Evolutionary conservation across 1,140 invertebrate species (phyloP), one percentile per base, ranked within the genome.

Genomic region (Ectropis grisescens): DNA sequence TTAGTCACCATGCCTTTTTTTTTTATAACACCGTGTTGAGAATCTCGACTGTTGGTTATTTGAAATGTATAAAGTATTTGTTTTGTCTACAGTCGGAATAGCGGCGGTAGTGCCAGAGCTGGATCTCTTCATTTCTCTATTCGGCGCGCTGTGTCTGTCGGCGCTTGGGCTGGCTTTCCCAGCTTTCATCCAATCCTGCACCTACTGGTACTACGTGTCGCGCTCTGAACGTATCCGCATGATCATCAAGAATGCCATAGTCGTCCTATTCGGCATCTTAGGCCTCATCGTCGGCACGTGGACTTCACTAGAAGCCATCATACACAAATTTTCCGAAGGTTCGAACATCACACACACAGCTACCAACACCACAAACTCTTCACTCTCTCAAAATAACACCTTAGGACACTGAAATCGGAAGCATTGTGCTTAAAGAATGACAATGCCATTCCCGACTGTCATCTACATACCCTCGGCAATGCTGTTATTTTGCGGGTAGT

Each of bases 111-210:
- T 96, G 11, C 93, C 93, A 0, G 85, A 93, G 48, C 76, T 98
- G 46, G 93, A 95, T 29, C 81, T 95, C 2, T 91, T 97, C 69
- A 97, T 98, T 38, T 94, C 95, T 0, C 82, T 96, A 19, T 91
- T 97, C 52, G 96, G 96, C 13, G 93, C 95, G 0, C 78, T 96
- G 0, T 92, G 91, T 43, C 85, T 95, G 4, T 93, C 93, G 5
- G 90, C 91, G 0, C 81, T 97, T 12, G 94, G 95, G 0, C 79
- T 97, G 9, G 92, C 93, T 1, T 93, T 97, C 59, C 96, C 95
- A 10, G 93, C 94, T 1, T 80, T 95, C 25, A 93, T 97, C 43
- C 86, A 91, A 39, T 85, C 84, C 11, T 88, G 86, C 59, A 86
- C 88, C 0, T 86, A 69, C 35, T 70, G 90, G 90, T 84, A 87